These are phyloP conservation scores for Pelobates cultripes DNA, from an alignment of 2,797 vertebrate genomes.

Conservation along the genomic window DNA sequence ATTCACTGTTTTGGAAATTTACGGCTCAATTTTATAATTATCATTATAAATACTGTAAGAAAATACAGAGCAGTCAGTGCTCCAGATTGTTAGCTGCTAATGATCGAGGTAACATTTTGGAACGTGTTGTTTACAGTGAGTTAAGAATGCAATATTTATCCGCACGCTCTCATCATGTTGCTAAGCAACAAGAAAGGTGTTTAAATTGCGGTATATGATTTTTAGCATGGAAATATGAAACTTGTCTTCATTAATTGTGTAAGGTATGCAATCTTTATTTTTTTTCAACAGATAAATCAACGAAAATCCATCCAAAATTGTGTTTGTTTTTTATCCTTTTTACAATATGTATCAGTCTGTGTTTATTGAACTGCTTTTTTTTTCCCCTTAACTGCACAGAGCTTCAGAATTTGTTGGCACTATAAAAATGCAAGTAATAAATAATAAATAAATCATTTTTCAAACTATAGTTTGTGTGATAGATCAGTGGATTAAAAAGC, in stretches of 20 bases:
- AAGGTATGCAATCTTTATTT: slow-evolving; percentile 14
- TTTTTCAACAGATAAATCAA: slow-evolving; percentile 3
- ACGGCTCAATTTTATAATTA: not conserved
- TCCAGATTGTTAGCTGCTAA: not conserved
- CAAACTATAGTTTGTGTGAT: too few relatives aligned
- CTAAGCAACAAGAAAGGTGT: slow-evolving; percentile 48
- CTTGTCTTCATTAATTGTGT: slow-evolving; percentile 8
- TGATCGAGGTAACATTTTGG: slow-evolving; percentile 19
- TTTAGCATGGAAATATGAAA: slow-evolving; percentile 31
- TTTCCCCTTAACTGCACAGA: too few relatives aligned
- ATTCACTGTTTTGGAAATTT: too few relatives aligned
- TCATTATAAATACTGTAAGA: not conserved
- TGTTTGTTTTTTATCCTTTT: not conserved
- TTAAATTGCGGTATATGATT: slow-evolving; percentile 33
- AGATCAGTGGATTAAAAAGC: too few relatives aligned
- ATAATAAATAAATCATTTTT: too few relatives aligned
- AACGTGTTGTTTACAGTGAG: slow-evolving; percentile 34
- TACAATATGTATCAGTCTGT: not conserved
- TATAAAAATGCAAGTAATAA: too few relatives aligned
- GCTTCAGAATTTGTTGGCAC: too few relatives aligned
- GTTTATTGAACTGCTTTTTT: too few relatives aligned
- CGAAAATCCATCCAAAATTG: not conserved
- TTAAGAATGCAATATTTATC: slow-evolving; percentile 47
- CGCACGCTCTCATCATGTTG: slow-evolving; percentile 44
- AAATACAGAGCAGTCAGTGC: not conserved